These are phyloP conservation scores for Girardia tigrina DNA, from an alignment of 2,888 invertebrate species.

Conservation along the genomic window DNA sequence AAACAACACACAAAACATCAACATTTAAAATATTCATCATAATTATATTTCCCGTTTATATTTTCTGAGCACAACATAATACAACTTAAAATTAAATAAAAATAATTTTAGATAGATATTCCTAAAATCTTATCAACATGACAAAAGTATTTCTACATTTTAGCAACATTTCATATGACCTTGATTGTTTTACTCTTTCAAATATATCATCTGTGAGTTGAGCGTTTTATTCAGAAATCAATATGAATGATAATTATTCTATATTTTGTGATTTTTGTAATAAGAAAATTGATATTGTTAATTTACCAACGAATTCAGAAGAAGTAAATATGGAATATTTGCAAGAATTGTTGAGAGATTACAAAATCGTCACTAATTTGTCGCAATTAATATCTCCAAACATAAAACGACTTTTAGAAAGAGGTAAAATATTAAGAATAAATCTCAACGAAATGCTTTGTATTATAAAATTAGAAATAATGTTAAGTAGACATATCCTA, in stretches of 20 bases:
- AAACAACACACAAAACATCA: too few relatives aligned
- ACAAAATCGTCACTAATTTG: neutral
- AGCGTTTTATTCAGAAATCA: neutral
- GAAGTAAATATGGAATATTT: neutral
- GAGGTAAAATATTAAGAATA: neutral
- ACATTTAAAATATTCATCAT: too few relatives aligned
- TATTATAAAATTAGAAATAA: neutral
- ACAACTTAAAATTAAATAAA: too few relatives aligned
- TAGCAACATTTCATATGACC: too few relatives aligned
- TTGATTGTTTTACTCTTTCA: neutral
- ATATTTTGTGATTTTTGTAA: slow-evolving; percentile 23
- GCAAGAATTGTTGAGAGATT: neutral
- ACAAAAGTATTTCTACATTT: too few relatives aligned
- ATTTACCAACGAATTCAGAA: neutral
- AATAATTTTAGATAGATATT: too few relatives aligned
- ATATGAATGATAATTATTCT: neutral
- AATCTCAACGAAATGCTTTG: slow-evolving; percentile 28
- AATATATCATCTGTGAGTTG: neutral
- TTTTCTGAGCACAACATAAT: too few relatives aligned
- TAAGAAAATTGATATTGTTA: neutral
- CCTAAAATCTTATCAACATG: too few relatives aligned
- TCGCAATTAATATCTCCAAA: neutral
- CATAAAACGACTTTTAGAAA: neutral
- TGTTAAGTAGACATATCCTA: neutral
- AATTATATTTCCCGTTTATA: too few relatives aligned